These are phyloP conservation scores for Sympetrum striolatum DNA, from an alignment of 2,888 invertebrate species.

Conservation along the genomic window DNA sequence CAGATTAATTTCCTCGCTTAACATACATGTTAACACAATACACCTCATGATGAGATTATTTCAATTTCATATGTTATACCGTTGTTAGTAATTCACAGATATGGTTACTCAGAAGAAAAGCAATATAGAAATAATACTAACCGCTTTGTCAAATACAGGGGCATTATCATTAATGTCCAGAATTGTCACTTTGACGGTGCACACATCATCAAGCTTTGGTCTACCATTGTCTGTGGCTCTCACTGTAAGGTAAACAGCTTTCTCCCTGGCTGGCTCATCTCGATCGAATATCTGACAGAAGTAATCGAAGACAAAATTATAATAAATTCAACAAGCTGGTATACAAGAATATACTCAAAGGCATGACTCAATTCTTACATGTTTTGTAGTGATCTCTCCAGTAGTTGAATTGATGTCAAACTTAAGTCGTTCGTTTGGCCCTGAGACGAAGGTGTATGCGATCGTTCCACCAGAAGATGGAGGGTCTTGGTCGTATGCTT, in stretches of 20 bases:
- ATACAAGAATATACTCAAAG: neutral
- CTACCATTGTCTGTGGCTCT: constrained; percentile 92
- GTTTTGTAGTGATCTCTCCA: constrained; percentile 78
- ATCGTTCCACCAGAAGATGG: constrained; percentile 78
- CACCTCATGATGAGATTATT: neutral
- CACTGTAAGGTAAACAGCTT: constrained; percentile 83
- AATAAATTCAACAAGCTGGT: neutral
- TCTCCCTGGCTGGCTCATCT: constrained; percentile 85
- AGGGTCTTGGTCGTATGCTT: constrained; percentile 76
- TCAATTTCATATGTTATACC: neutral
- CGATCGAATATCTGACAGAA: constrained; percentile 76
- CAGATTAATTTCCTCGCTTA: too few relatives aligned
- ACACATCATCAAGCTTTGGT: constrained; percentile 88
- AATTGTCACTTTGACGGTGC: constrained; percentile 90
- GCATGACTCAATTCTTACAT: constrained; percentile 60
- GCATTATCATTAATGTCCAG: constrained; percentile 93
- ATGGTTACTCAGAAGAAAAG: neutral
- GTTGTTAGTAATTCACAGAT: neutral
- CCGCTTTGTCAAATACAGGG: constrained; percentile 81
- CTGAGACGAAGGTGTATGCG: constrained; percentile 81
- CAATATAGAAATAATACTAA: constrained; percentile 60
- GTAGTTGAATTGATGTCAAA: constrained; percentile 80
- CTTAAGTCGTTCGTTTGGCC: constrained; percentile 74
- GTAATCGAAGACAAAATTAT: neutral
- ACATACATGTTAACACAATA: neutral